A percentile compares a stretch with the other conserved stretches of the same genome.
Evolutionary conservation across 2,797 vertebrate genomes (phyloP).

Genomic region (Hippopotamyrus pictus): DNA sequence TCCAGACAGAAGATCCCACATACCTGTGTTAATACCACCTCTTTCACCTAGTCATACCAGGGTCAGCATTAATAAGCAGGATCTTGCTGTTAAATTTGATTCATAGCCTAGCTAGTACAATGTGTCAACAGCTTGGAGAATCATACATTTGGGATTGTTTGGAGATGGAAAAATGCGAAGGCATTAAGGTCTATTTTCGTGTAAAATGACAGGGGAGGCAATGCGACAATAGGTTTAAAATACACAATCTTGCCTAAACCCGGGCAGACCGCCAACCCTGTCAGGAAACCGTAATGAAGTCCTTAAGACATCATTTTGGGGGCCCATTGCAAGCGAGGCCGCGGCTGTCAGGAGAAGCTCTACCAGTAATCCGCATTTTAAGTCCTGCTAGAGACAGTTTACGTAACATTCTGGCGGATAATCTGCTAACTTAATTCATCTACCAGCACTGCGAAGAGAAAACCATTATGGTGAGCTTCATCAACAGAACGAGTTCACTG

Average conservation of each 20-base stretch:
- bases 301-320: not conserved
- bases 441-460: not conserved
- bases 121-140: constrained; percentile 53
- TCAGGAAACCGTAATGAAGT: constrained; percentile 23
- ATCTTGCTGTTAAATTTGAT: not conserved
- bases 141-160: constrained; percentile 58
- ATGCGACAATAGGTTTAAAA: constrained; percentile 41
- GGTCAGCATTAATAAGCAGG: not conserved
- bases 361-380: constrained; percentile 17
- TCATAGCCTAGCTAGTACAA: constrained; percentile 33
- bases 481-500: not conserved
- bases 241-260: constrained; percentile 36
- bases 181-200: constrained; percentile 41
- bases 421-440: constrained; percentile 16
- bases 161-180: constrained; percentile 39
- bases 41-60: not conserved
- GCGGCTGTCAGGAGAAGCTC: not conserved
- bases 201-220: constrained; percentile 34
- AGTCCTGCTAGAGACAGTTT: not conserved
- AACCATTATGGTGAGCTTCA: not conserved
- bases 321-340: not conserved
- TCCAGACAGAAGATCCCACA: not conserved
- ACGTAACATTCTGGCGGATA: not conserved
- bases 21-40: not conserved
- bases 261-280: constrained; percentile 21